phyloP scores from a whole-genome alignment of 2,113 vertebrate genomes.

The Limanda limanda region DNA sequence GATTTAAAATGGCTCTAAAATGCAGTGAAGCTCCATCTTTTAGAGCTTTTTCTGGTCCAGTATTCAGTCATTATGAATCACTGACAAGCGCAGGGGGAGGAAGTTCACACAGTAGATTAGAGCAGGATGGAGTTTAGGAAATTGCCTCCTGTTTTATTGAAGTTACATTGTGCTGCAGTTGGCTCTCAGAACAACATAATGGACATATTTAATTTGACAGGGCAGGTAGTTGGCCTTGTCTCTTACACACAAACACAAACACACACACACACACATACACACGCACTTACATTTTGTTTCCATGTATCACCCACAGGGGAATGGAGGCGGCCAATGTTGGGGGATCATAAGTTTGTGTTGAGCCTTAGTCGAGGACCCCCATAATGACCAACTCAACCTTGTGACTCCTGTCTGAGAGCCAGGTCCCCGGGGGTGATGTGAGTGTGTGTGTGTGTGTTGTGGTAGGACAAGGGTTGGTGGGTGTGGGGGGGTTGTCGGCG shows the following conservation, averaged over 20 bases:
- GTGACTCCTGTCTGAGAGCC: constrained; percentile 74
- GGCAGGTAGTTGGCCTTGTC: constrained; percentile 30
- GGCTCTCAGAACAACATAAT: constrained; percentile 28
- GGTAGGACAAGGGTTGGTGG: neutral
- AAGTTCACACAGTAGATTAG: constrained; percentile 46
- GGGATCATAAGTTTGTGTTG: constrained; percentile 67
- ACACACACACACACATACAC: constrained; percentile 36
- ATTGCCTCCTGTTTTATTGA: constrained; percentile 32
- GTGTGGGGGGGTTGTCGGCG: neutral
- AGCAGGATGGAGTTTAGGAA: constrained; percentile 42
- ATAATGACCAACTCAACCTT: constrained; percentile 80
- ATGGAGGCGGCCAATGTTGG: constrained; percentile 53
- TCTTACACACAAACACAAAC: constrained; percentile 30
- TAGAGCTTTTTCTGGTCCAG: constrained; percentile 50
- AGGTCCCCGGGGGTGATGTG: constrained; percentile 58
- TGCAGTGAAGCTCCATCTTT: constrained; percentile 59
- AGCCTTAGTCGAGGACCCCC: constrained; percentile 73
- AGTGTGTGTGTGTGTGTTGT: constrained; percentile 16
- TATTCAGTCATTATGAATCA: constrained; percentile 63
- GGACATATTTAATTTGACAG: constrained; percentile 37
- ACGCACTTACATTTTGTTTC: constrained; percentile 40
- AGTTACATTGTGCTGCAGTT: constrained; percentile 42
- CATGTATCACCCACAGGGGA: constrained; percentile 67
- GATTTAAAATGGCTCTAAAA: constrained; percentile 77
- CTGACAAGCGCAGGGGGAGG: neutral